These are phyloP conservation scores for Zosterops lateralis DNA, from an alignment of 2,113 vertebrate species.

Conservation along the genomic window DNA sequence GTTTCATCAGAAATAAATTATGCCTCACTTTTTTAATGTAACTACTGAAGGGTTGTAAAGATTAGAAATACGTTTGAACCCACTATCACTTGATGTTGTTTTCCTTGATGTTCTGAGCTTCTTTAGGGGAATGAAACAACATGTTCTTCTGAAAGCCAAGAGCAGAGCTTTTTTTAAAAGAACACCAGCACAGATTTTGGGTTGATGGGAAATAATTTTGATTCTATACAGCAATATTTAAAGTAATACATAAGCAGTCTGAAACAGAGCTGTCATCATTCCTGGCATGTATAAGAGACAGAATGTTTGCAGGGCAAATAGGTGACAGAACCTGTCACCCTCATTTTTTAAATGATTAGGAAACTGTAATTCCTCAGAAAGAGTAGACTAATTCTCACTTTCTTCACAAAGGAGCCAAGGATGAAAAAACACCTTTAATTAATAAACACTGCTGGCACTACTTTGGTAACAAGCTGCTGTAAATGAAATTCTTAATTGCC, in stretches of 20 bases:
- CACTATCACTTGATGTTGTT: slow-evolving; percentile 65
- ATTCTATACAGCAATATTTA: slow-evolving; percentile 10
- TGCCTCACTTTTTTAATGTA: slow-evolving; percentile 65
- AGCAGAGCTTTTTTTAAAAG: slow-evolving; percentile 31
- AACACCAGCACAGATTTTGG: neutral
- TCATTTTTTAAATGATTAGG: slow-evolving; percentile 52
- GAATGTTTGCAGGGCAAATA: neutral
- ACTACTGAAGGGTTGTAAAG: slow-evolving; percentile 68
- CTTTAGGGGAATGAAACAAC: slow-evolving; percentile 55
- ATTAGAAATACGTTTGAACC: slow-evolving; percentile 71
- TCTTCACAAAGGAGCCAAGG: slow-evolving; percentile 31
- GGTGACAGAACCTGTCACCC: neutral
- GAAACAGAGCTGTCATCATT: neutral
- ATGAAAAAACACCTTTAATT: slow-evolving; percentile 71
- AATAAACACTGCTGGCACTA: slow-evolving; percentile 50
- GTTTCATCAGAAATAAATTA: slow-evolving; percentile 75
- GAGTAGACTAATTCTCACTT: slow-evolving; percentile 57
- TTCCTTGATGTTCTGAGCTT: slow-evolving; percentile 67
- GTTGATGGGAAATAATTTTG: neutral
- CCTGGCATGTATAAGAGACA: neutral
- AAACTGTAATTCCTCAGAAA: slow-evolving; percentile 64
- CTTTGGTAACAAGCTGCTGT: slow-evolving; percentile 57
- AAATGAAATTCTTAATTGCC: slow-evolving; percentile 62
- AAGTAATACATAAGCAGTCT: neutral
- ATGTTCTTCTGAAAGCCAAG: slow-evolving; percentile 54